Base-by-base conservation (phyloP, 92 coral and sea anemone species). In the Phymanthus crucifer region DNA sequence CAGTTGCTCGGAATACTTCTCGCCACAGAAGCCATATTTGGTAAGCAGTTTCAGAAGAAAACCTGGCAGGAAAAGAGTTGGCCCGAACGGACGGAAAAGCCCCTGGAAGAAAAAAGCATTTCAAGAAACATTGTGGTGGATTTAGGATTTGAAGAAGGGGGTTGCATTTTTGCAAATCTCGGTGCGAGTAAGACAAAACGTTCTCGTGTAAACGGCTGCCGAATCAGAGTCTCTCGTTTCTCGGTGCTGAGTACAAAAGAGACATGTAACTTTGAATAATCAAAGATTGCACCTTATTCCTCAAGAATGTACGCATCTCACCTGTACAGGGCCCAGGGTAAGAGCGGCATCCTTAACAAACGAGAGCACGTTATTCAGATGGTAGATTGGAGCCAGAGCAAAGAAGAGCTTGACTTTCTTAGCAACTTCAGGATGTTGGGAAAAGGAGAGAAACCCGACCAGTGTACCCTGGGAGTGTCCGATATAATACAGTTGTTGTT, bases 391-490 rank as follows among this genome's bases (percentile, higher is more conserved):
- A 17, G 99, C 99, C 72, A 96, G 83, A 4, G 96, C 99, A 29
- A 96, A 73, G 73, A 90, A 96, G n/a, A 84, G 85, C 77, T 96
- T 94, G 34, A 96, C 94, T 78, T 88, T 89, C 70, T 88, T 86
- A 24, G 92, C 94, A 65, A 91, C 70, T 46, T 95, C 82, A 70
- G 94, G 86, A 70, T 93, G 84, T 67, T 82, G 48, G 3, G 98
- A 86, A 68, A 93, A 91, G 29, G 90, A 89, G 32, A 92, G 84
- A 65, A 95, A 95, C 33, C 90, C 99, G 70, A 93, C 88, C 76
- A 94, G 91, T 24, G 99, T 93, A 17, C 99, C 99, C 58, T 95
- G 99, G 37, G 99, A 95, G 76, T 95, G 99, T 0, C 94, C 97
- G 4, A 92, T 85, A 66, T 92, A 92, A 74, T 70, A 92, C 31